phyloP scores from a whole-genome alignment of 92 coral and sea anemone genomes.

The Meandrina meandrites region DNA sequence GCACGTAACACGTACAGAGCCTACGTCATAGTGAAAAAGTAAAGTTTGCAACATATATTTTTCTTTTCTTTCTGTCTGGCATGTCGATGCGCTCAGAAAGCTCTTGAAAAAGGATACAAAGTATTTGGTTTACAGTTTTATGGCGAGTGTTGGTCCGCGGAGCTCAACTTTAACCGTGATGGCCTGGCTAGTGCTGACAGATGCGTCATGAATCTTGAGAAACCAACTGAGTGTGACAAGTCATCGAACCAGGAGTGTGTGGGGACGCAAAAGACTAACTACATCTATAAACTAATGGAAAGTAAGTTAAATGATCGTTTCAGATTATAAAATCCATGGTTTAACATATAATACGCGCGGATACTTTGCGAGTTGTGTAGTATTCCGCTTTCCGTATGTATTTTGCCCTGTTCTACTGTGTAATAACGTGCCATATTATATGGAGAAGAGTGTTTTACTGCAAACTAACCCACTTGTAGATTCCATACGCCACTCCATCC shows the following conservation, averaged over 20 bases:
- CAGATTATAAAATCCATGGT: too few relatives aligned
- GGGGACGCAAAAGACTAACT: slow-evolving; percentile 55
- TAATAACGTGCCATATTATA: too few relatives aligned
- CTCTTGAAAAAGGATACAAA: slow-evolving; percentile 63
- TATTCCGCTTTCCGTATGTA: too few relatives aligned
- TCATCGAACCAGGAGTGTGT: slow-evolving; percentile 57
- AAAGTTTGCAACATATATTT: neutral
- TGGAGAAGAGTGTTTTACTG: too few relatives aligned
- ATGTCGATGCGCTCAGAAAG: slow-evolving; percentile 72
- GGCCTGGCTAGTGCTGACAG: slow-evolving; percentile 33
- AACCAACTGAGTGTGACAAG: slow-evolving; percentile 51
- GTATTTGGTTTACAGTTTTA: slow-evolving; percentile 71
- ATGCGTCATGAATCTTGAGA: slow-evolving; percentile 54
- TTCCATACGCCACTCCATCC: too few relatives aligned
- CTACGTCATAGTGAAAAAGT: neutral
- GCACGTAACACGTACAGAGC: neutral
- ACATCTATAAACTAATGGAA: slow-evolving; percentile 46
- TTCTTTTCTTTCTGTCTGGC: slow-evolving; percentile 49
- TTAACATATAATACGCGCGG: too few relatives aligned
- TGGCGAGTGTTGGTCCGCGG: slow-evolving; percentile 77
- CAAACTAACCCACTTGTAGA: too few relatives aligned
- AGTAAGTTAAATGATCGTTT: slow-evolving; percentile 18
- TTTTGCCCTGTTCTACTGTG: too few relatives aligned
- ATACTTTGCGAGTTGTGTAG: too few relatives aligned
- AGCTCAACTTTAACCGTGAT: slow-evolving; percentile 43